phyloP scores from a whole-genome alignment of 92 coral and sea anemone species.

The Porites divaricata region DNA sequence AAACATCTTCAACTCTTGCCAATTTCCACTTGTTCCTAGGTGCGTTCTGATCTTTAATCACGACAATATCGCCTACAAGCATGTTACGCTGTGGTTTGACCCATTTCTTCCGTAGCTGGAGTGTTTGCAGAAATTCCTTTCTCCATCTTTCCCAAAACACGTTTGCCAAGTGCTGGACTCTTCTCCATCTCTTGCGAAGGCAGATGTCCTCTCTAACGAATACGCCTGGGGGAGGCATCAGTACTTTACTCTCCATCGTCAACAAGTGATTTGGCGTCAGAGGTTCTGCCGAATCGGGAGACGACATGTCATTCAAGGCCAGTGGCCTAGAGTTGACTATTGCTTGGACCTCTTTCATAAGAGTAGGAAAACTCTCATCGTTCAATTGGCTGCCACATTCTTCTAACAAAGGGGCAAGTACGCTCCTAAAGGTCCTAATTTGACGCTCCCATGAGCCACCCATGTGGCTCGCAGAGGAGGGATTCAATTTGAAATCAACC shows the following conservation, averaged over 20 bases:
- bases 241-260: constrained; percentile 36
- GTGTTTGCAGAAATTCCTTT: constrained; percentile 22
- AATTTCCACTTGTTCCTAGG: neutral
- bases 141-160: constrained; percentile 42
- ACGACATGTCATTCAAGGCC: constrained; percentile 36
- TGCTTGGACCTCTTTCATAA: constrained; percentile 16
- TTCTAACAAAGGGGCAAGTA: constrained; percentile 17
- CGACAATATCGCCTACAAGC: neutral
- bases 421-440: constrained; percentile 34
- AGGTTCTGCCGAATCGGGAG: constrained; percentile 7
- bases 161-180: constrained; percentile 11
- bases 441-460: constrained; percentile 42
- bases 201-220: constrained; percentile 29
- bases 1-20: neutral
- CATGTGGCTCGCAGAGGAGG: constrained; percentile 37
- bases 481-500: constrained; percentile 20
- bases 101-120: constrained; percentile 7
- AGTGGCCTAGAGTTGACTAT: constrained; percentile 43
- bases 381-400: constrained; percentile 36
- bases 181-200: constrained; percentile 12
- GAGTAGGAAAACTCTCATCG: constrained; percentile 34
- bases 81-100: neutral
- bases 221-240: constrained; percentile 41
- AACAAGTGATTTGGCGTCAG: constrained; percentile 41
- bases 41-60: neutral